Evolutionary conservation across 2,113 vertebrate genomes (phyloP), one percentile per base, ranked within the genome.

Genomic region (Anarhynchus alexandrinus): DNA sequence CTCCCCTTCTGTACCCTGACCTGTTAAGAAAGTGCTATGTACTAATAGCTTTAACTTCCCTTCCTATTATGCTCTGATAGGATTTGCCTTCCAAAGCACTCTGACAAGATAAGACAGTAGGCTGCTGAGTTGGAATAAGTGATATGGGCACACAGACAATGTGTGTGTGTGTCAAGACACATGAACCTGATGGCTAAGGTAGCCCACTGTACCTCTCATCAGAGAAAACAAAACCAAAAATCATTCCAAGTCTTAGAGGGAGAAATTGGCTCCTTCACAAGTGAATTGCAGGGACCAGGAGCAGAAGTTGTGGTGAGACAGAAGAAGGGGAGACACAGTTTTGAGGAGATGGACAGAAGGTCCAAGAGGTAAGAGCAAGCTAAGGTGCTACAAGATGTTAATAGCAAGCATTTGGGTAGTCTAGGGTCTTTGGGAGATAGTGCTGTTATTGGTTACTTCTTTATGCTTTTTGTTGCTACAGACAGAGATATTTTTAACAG

Each of bases 1-100:
- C 12, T 90, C 51, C 16, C 11, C 58, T 82, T 94, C 79, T 88
- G 74, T 73, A 51, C 82, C 20, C 11, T 80, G 72, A 62, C 77
- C 55, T 3, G 7, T 36, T 94, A 92, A 90, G 80, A 91, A 92
- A 94, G 82, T 92, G 49, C 40, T 52, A 23, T 43, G 40, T 58
- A 36, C 29, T 88, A 94, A 92, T 83, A 88, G 64, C 34, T 88
- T 94, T 94, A 94, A 69, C 64, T 94, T 93, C 66, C 55, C 32
- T 90, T 49, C 65, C 38, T 79, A 78, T 70, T 86, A 62, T 29
- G 11, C 38, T 92, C 55, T 81, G 91, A 81, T 78, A 74, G 64
- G 80, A 96, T 96, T 90, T 92, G 51, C 80, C 25, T 83, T 94
- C 85, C 34, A 58, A 82, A 86, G 51, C 55, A 36, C 67, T 58